Evolutionary conservation across 1,140 invertebrate species (phyloP), one percentile per base, ranked within the genome.

Genomic region (Microplitis demolitor): DNA sequence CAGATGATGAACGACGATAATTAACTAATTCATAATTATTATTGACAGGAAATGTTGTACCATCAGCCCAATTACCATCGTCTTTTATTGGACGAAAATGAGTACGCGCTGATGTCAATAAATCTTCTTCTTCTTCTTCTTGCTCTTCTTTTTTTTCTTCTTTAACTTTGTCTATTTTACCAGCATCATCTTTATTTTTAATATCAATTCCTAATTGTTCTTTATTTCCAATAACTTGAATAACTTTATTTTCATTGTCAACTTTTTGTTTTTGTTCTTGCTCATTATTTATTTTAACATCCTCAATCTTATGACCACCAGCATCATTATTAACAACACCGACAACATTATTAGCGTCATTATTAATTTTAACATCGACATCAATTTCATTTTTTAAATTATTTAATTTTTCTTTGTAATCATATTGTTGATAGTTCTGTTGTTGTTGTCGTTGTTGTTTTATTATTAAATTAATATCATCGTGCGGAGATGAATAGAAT

Each of bases 81-180:
- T 84, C 81, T 78, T 90, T 90, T 74, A 94, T 94, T 3, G 93
- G 93, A 70, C 90, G 89, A 87, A 95, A 95, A 83, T 94, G 93
- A 62, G 93, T 93, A 61, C 90, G 89, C 67, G 90, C 86, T 2
- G 92, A 93, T 11, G 90, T 92, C 33, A 94, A 84, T 64, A 94
- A 83, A 83, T 93, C 91, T 81, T 94, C 92, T 33, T 92, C 88
- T 33, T 92, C 88, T 51, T 89, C 88, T 63, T 88, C 85, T 62
- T 69, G 39, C 5, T 33, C 50, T 4, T 13, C 16, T 31, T 53
- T 5, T 13, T 56, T 51, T 4, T 13, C 16, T 31, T 53, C 14
- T 13, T 56, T 51, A 14, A 33, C 53, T 16, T 56, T 33, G n/a
- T 13, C 51, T 34, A 56, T 13, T 13, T 51, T 14, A 3, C 33